phyloP scores from a whole-genome alignment of 2,888 invertebrate genomes.

The Cryptophagus acutangulus region DNA sequence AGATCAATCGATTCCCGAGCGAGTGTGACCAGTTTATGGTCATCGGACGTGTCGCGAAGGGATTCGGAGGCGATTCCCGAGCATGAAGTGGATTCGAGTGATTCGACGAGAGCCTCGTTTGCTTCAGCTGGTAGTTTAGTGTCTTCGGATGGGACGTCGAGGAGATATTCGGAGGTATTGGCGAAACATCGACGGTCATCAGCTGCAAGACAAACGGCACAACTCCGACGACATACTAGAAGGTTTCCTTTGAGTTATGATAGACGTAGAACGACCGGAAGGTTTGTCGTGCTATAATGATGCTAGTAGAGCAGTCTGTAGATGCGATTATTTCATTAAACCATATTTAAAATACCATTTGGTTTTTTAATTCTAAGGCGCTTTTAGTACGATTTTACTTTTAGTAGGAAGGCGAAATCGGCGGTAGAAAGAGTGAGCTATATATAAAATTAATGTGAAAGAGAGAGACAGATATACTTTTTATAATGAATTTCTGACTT shows the following conservation, averaged over 20 bases:
- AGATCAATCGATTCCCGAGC: constrained; percentile 47
- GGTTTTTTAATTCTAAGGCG: no score
- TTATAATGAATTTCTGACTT: no score
- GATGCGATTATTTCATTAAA: no score
- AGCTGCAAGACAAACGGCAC: constrained; percentile 38
- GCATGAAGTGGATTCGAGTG: constrained; percentile 44
- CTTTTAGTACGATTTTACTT: no score
- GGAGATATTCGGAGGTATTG: constrained; percentile 40
- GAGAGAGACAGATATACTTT: no score
- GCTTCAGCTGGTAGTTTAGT: constrained; percentile 41
- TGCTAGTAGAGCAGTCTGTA: no score
- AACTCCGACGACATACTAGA: constrained; percentile 49
- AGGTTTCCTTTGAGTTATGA: constrained; percentile 54
- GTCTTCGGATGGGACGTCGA: constrained; percentile 37
- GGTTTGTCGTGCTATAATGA: no score
- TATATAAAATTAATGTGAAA: no score
- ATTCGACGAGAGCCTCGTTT: constrained; percentile 40
- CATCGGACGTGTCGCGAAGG: constrained; percentile 41
- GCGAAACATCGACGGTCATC: constrained; percentile 38
- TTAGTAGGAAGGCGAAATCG: no score
- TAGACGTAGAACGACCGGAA: constrained; percentile 59
- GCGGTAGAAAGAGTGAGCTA: no score
- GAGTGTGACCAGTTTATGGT: constrained; percentile 47
- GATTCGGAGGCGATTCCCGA: constrained; percentile 48
- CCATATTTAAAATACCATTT: no score